These are phyloP conservation scores for Hecatera dysodea DNA, from an alignment of 2,888 invertebrate genomes.

Conservation along the genomic window DNA sequence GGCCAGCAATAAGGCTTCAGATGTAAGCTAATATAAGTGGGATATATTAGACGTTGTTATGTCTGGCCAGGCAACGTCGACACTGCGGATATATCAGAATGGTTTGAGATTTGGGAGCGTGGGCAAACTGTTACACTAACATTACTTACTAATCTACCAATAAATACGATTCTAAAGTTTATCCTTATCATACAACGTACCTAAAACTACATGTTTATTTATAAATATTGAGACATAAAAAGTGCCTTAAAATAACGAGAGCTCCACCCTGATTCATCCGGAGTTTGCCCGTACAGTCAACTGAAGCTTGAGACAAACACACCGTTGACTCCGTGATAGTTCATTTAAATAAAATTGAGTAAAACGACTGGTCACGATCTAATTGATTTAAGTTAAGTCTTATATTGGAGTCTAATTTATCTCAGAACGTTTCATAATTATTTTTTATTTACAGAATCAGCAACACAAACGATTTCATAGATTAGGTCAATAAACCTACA, in stretches of 20 bases:
- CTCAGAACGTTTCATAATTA: slow-evolving; percentile 25
- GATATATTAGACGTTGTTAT: slow-evolving; percentile 11
- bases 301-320: slow-evolving; percentile 19
- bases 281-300: slow-evolving; percentile 59
- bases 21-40: slow-evolving; percentile 9
- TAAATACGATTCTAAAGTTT: slow-evolving; percentile 64
- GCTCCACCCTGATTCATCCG: slow-evolving; percentile 65
- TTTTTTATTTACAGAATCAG: slow-evolving; percentile 13
- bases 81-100: slow-evolving; percentile 28
- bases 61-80: slow-evolving; percentile 34
- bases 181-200: slow-evolving; percentile 51
- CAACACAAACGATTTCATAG: slow-evolving; percentile 20
- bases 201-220: slow-evolving; percentile 56
- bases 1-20: background rate
- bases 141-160: slow-evolving; percentile 55
- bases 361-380: background rate
- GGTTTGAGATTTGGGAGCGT: slow-evolving; percentile 15
- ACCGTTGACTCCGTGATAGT: slow-evolving; percentile 13
- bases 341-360: slow-evolving; percentile 12
- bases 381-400: slow-evolving; percentile 16
- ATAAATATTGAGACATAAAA: slow-evolving; percentile 64
- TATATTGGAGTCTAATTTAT: slow-evolving; percentile 24
- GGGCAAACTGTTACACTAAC: slow-evolving; percentile 43
- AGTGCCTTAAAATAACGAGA: slow-evolving; percentile 58
- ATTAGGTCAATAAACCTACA: slow-evolving; percentile 43